Evolutionary conservation across 2,888 invertebrate species (phyloP).

Genomic region (Archips crataeganus): DNA sequence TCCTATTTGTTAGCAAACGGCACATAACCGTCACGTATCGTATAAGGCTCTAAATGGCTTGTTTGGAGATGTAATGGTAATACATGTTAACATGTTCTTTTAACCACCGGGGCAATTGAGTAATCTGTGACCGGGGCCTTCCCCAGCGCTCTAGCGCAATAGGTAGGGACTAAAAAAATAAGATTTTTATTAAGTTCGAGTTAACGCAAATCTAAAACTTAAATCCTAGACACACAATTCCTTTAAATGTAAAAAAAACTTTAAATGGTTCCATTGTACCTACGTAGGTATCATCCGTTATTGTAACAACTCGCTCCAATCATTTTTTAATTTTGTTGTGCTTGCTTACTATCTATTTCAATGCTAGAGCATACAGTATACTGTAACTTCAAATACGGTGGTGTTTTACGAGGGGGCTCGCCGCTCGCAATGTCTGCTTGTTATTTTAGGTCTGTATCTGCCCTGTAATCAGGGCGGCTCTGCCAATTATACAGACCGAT

Average conservation of each 20-base stretch:
- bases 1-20: constrained; percentile 29
- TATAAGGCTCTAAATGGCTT: constrained; percentile 9
- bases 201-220: too few species aligned
- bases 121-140: neutral
- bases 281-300: too few species aligned
- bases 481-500: constrained; percentile 20
- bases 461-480: constrained; percentile 43
- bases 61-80: neutral
- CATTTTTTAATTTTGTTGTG: too few species aligned
- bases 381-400: neutral
- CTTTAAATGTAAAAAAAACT: too few species aligned
- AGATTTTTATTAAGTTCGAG: too few species aligned
- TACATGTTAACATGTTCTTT: neutral
- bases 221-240: too few species aligned
- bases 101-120: neutral
- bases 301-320: too few species aligned
- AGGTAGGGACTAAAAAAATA: too few species aligned
- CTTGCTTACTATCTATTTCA: too few species aligned
- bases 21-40: constrained; percentile 29
- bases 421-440: neutral
- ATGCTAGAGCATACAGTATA: too few species aligned
- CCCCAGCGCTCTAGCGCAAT: too few species aligned
- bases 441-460: constrained; percentile 5
- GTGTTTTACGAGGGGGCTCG: neutral
- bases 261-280: too few species aligned